Percentiles rank a stretch among this genome's conserved stretches.
phyloP scores from a whole-genome alignment of 1,140 invertebrate genomes.

The Drosophila albomicans region DNA sequence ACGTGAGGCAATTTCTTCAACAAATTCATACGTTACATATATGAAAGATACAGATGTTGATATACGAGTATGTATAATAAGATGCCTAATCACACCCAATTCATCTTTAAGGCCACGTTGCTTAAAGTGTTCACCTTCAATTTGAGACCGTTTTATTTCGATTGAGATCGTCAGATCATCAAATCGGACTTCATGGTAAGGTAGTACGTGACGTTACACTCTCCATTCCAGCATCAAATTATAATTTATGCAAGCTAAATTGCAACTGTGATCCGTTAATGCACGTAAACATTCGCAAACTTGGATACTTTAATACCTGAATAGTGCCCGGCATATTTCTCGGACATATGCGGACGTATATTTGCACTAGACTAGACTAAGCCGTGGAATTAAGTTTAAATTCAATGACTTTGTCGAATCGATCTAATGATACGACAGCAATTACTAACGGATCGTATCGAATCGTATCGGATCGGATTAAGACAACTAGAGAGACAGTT shows the following conservation, averaged over 20 bases:
- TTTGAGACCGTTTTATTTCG: conserved; percentile 24
- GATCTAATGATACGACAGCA: conserved; percentile 45
- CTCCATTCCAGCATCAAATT: conserved; percentile 53
- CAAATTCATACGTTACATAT: not conserved
- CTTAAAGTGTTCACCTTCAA: conserved; percentile 43
- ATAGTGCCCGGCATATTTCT: not conserved
- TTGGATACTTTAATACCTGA: not conserved
- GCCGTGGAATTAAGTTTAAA: conserved; percentile 55
- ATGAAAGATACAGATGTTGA: not conserved
- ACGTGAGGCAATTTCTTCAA: conserved; percentile 5
- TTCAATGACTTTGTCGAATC: conserved; percentile 59
- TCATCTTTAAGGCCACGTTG: conserved; percentile 49
- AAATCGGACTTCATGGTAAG: conserved; percentile 71
- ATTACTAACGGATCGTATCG: conserved; percentile 30
- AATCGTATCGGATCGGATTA: conserved; percentile 29
- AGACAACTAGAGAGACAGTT: conserved; percentile 32
- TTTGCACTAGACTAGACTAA: conserved; percentile 44
- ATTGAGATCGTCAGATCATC: conserved; percentile 23
- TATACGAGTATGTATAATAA: conserved; percentile 14
- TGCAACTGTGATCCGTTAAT: conserved; percentile 68
- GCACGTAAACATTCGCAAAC: conserved; percentile 12
- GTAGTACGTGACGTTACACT: conserved; percentile 70
- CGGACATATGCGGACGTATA: conserved; percentile 10
- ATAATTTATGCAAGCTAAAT: conserved; percentile 80
- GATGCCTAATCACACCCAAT: conserved; percentile 46